phyloP scores from a whole-genome alignment of 23 tunicate genomes.

The Oikopleura vanhoeffeni region DNA sequence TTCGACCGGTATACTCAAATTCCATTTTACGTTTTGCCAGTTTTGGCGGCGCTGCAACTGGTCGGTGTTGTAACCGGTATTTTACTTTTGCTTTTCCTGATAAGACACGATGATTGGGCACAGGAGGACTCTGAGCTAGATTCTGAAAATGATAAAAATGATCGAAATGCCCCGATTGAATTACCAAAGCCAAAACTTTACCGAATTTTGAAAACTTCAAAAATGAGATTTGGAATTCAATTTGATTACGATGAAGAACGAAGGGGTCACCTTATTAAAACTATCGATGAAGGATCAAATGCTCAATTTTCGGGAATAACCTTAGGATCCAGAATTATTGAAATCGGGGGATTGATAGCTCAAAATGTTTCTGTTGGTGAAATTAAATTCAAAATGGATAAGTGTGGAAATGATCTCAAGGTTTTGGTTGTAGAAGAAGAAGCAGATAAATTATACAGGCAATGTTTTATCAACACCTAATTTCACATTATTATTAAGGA shows the following conservation, averaged over 20 bases:
- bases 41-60: background rate
- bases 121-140: slow-evolving; percentile 6
- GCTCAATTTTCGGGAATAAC: slow-evolving; percentile 56
- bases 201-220: slow-evolving; percentile 25
- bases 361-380: slow-evolving; percentile 34
- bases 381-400: slow-evolving; percentile 29
- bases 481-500: no score
- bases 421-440: slow-evolving; percentile 38
- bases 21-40: background rate
- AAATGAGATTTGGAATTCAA: slow-evolving; percentile 29
- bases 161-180: slow-evolving; percentile 16
- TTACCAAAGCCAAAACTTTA: slow-evolving; percentile 53
- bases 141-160: background rate
- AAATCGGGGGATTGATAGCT: slow-evolving; percentile 49
- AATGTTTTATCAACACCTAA: no score
- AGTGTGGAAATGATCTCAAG: slow-evolving; percentile 27
- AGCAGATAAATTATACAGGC: slow-evolving; percentile 35
- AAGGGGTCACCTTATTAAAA: slow-evolving; percentile 27
- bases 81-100: background rate
- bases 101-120: background rate
- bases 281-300: slow-evolving; percentile 28
- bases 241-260: slow-evolving; percentile 34
- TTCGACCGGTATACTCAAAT: background rate
- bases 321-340: slow-evolving; percentile 36
- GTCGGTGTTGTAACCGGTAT: background rate